Conservation (phyloP, 2,113 vertebrate genomes). For the Martes martes region DNA sequence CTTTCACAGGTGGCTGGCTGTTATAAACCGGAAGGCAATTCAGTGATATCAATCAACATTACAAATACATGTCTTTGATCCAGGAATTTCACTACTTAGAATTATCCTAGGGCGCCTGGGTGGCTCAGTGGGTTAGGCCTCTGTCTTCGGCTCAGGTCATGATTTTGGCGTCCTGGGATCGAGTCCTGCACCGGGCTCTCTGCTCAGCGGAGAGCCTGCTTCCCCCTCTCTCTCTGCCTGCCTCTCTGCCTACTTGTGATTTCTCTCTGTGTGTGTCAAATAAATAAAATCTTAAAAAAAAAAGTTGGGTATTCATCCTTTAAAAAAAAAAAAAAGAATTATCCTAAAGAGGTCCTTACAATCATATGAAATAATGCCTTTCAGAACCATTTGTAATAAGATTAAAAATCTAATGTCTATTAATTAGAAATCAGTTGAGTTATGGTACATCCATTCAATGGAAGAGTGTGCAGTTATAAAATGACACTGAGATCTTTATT, state of each 20-base stretch:
- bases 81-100: background rate
- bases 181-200: too few relatives aligned
- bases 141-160: too few relatives aligned
- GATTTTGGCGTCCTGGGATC: too few relatives aligned
- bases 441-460: background rate
- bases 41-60: background rate
- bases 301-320: too few relatives aligned
- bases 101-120: background rate
- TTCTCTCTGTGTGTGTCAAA: too few relatives aligned
- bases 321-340: too few relatives aligned
- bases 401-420: background rate
- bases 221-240: too few relatives aligned
- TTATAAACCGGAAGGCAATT: background rate
- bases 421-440: background rate
- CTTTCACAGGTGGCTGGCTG: background rate
- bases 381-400: background rate
- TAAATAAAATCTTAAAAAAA: too few relatives aligned
- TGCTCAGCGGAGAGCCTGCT: too few relatives aligned
- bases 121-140: too few relatives aligned
- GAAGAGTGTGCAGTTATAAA: background rate
- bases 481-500: background rate
- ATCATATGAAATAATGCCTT: background rate
- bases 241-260: too few relatives aligned
- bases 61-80: background rate
- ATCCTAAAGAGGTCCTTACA: background rate